Evolutionary conservation across 2,797 vertebrate species (phyloP), one percentile per base, ranked within the genome.

Genomic region (Scyliorhinus canicula): DNA sequence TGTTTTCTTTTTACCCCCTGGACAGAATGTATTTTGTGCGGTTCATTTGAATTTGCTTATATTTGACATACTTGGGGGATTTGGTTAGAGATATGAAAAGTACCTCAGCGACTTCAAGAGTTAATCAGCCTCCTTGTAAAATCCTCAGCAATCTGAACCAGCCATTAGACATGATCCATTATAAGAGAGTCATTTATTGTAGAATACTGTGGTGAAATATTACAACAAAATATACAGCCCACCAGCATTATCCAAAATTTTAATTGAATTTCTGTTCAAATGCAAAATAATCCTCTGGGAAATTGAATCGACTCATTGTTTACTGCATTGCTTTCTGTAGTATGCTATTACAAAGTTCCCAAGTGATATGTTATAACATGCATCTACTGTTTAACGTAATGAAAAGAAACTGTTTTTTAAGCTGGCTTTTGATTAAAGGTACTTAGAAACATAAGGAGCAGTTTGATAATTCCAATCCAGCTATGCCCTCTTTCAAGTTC

Each of bases 261-360:
- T 90, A 90, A 90, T 90, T 90, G 19, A n/a, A 60, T 63, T 90
- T n/a, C 55, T 90, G 55, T 63, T 90, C 86, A 90, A 90, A 63
- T 19, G 55, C 55, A 90, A 90, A 90, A 90, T 2, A 60, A 90
- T 40, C 28, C 52, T 88, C 12, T 31, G 16, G 55, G 57, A 40
- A 90, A 90, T 60, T 63, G n/a, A 60, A 60, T 40, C 40, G n/a
- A 63, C 0, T 90, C 35, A 63, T 90, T 63, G 86, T 90, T 60
- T 63, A 90, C 16, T 60, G 16, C 57, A 60, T 63, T 60, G 57
- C 16, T 90, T 90, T 90, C 2, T 63, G 57, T 63, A 60, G 35
- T 63, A 35, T 55, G 14, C n/a, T 63, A 90, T 40, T 90, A 40
- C 35, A n/a, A 40, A 90, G 55, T 90, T 63, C 57, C 55, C 35